Evolutionary conservation across 2,797 vertebrate species (phyloP), one percentile per base, ranked within the genome.

Genomic region (Hoplostethus mediterraneus): DNA sequence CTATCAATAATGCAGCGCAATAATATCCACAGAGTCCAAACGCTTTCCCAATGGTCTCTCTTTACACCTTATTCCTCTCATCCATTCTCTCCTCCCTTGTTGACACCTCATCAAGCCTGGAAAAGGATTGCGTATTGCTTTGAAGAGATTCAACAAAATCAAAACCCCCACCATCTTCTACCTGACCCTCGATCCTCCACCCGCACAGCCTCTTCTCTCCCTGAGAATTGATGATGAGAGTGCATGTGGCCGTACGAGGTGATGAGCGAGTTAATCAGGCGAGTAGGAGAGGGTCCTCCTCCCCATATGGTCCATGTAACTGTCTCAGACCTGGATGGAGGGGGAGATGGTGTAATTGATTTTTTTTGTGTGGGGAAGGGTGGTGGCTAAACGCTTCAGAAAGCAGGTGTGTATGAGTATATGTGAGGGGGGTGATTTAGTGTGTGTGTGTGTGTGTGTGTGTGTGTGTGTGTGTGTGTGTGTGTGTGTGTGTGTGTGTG

Each of bases 1-100:
- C 2, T 36, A 63, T 75, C 31, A 75, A 60, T 65, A 57, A 70
- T 64, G 30, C 55, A 71, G 4, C n/a, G 36, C 10, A 8, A 62
- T 36, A 8, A 48, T 36, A 13, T 65, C 51, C 44, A 4, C 44
- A 4, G 14, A 55, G 16, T 62, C 48, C 28, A 17, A 7, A 25
- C 38, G 53, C n/a, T 10, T 42, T 44, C 45, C 17, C 11, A 33
- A 56, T 25, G 5, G 55, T 63, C 45, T 44, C 51, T 28, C 51
- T 33, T 33, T 33, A 33, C 4, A 6, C 33, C 33, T 2, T 53
- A 30, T 53, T 44, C 47, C 11, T 64, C 28, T 52, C 5, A 2
- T 33, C 40, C 21, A 2, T 6, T 38, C 21, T 67, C 11, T 44
- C 12, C 51, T 67, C 57, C 38, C 11, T 52, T 59, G 53, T 2